These are phyloP conservation scores for Philaenus spumarius DNA, from an alignment of 1,140 invertebrate genomes.

Conservation along the genomic window DNA sequence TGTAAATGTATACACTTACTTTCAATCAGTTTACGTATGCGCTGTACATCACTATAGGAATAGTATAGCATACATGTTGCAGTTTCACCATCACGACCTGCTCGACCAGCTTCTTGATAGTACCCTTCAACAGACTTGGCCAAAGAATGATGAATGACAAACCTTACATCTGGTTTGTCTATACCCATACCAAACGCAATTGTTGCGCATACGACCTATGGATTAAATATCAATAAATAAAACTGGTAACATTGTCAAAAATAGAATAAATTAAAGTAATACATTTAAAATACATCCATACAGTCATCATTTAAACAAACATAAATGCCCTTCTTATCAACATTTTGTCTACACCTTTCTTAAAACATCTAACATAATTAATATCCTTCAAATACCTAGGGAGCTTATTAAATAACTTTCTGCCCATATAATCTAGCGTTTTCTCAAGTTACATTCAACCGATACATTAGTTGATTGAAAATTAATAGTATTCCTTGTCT, in stretches of 20 bases:
- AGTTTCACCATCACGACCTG: constrained; percentile 82
- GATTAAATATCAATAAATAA: not conserved
- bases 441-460: too few relatives aligned
- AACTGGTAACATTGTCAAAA: not conserved
- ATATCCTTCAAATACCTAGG: too few relatives aligned
- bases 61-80: constrained; percentile 86
- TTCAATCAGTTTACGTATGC: constrained; percentile 67
- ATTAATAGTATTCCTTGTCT: too few relatives aligned
- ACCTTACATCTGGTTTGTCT: constrained; percentile 91
- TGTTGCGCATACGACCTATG: constrained; percentile 80
- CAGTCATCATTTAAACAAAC: too few relatives aligned
- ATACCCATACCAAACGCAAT: constrained; percentile 98
- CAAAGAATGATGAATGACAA: constrained; percentile 84
- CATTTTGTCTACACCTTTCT: too few relatives aligned
- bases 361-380: too few relatives aligned
- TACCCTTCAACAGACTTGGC: constrained; percentile 97
- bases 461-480: too few relatives aligned
- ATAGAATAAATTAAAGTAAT: too few relatives aligned
- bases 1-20: constrained; percentile 43
- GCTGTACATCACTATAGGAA: constrained; percentile 69
- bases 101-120: constrained; percentile 96
- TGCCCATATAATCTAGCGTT: too few relatives aligned
- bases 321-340: too few relatives aligned
- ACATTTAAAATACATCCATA: too few relatives aligned
- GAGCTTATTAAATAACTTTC: too few relatives aligned